Percentiles rank a stretch among this genome's conserved stretches.
These are phyloP conservation scores for Potamarius usumacintae DNA, from an alignment of 2,113 vertebrate genomes.

Conservation along the genomic window DNA sequence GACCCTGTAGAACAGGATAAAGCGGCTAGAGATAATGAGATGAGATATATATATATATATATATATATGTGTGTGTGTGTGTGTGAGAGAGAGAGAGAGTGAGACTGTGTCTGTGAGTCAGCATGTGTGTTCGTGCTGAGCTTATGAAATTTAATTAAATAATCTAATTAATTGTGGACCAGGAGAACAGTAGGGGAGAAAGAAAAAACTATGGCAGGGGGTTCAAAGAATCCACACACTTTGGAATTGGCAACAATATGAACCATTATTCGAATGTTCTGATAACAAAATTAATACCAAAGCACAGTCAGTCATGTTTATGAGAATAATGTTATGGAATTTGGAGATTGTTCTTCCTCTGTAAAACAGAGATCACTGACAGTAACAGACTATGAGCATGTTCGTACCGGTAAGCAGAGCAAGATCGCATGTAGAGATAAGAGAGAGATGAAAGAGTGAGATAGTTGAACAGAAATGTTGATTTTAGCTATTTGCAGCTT, in stretches of 20 bases:
- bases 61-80: no score
- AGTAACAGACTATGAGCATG: not conserved
- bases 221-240: not conserved
- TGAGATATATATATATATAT: no score
- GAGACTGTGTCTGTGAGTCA: not conserved
- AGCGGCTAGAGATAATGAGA: no score
- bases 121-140: not conserved
- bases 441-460: not conserved
- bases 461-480: not conserved
- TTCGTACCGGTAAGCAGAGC: not conserved
- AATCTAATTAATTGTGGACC: no score
- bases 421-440: not conserved
- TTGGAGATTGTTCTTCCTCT: not conserved
- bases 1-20: no score
- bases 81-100: not conserved
- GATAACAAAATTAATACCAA: not conserved
- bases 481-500: not conserved
- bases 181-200: not conserved
- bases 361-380: not conserved
- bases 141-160: not conserved
- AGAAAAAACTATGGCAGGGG: not conserved
- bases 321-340: not conserved
- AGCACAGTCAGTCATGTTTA: not conserved
- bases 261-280: not conserved
- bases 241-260: not conserved